Conservation (phyloP, 2,888 invertebrate genomes). For the Busseola fusca region DNA sequence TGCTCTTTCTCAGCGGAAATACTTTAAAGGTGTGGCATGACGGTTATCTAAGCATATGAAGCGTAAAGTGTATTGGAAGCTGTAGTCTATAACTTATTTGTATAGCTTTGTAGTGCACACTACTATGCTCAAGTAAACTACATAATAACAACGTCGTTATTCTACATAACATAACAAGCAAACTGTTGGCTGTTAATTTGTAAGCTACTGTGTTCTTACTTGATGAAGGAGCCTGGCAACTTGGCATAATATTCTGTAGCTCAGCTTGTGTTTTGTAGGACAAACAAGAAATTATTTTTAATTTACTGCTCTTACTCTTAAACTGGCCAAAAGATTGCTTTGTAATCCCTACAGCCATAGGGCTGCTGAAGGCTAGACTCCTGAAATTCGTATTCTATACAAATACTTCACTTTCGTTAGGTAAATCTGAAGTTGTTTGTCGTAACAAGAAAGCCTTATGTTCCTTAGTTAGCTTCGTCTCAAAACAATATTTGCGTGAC, state of each 20-base stretch:
- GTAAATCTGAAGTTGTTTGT: constrained; percentile 41
- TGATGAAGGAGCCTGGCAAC: constrained; percentile 33
- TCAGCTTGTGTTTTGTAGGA: constrained; percentile 22
- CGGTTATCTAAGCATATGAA: neutral
- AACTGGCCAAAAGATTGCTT: constrained; percentile 13
- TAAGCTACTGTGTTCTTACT: constrained; percentile 27
- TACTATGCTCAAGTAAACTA: constrained; percentile 5
- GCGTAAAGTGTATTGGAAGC: neutral
- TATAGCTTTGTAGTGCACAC: neutral
- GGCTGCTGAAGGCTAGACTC: too few species aligned
- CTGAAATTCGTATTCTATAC: constrained; percentile 25
- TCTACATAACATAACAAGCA: constrained; percentile 34
- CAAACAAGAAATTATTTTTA: constrained; percentile 8
- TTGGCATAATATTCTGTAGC: constrained; percentile 42
- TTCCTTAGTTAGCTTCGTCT: constrained; percentile 25
- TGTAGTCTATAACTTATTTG: neutral
- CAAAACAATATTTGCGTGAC: constrained; percentile 56
- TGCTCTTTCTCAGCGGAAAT: constrained; percentile 10
- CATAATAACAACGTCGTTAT: constrained; percentile 36
- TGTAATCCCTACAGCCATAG: constrained; percentile 9
- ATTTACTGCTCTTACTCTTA: constrained; percentile 6
- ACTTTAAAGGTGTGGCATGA: neutral
- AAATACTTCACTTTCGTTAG: constrained; percentile 9
- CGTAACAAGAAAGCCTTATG: constrained; percentile 21
- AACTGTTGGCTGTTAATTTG: constrained; percentile 37